Conservation (phyloP, 2,113 vertebrate genomes). For the Melanerpes aurifrons region DNA sequence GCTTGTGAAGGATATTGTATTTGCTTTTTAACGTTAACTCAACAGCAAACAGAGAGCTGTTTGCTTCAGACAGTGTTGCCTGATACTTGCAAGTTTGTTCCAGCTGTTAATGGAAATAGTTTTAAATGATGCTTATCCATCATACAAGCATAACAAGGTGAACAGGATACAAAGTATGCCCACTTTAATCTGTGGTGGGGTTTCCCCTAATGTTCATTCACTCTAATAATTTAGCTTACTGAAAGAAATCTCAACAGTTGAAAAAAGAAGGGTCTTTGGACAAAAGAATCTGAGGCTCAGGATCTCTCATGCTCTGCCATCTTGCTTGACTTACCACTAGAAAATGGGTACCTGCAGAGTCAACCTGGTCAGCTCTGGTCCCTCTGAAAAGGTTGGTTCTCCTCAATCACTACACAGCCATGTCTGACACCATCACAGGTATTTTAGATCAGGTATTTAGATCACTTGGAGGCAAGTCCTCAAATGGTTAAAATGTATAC, state of each 20-base stretch:
- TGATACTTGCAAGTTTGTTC: neutral
- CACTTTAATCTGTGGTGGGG: neutral
- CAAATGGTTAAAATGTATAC: neutral
- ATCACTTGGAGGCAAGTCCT: neutral
- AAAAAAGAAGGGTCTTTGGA: neutral
- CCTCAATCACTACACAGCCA: neutral
- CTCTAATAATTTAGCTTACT: neutral
- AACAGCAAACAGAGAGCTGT: slow-evolving; percentile 7
- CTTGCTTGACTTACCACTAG: accelerated
- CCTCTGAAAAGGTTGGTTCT: neutral
- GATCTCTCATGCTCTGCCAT: neutral
- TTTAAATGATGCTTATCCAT: slow-evolving; percentile 34
- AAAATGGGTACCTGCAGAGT: neutral
- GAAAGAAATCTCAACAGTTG: neutral
- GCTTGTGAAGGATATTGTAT: neutral
- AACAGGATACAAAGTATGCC: neutral
- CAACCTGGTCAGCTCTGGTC: neutral
- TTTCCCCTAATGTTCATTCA: neutral
- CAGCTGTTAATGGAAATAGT: neutral
- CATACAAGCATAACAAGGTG: neutral
- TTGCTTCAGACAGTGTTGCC: neutral
- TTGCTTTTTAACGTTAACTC: slow-evolving; percentile 34
- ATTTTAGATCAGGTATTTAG: neutral
- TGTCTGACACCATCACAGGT: neutral
- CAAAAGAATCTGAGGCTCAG: neutral